Evolutionary conservation across 2,113 vertebrate genomes (phyloP), one percentile per base, ranked within the genome.

Genomic region (Petaurus breviceps): DNA sequence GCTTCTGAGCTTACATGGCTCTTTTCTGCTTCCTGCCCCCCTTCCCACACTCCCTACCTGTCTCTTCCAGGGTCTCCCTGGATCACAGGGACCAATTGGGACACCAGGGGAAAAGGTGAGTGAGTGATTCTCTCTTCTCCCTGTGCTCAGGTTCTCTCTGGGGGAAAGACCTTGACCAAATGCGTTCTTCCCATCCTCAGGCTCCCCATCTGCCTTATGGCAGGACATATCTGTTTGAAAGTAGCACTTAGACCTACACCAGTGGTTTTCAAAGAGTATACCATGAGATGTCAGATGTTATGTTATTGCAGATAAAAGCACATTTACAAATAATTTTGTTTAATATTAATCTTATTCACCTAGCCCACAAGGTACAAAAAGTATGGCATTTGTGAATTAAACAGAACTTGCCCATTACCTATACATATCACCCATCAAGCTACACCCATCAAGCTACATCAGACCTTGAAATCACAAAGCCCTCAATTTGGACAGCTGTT

Each of bases 31-130:
- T 84, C 52, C 61, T 95, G 11, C 43, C 8, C 3, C 46, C 51
- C 3, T 37, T 10, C 51, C 31, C 0, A 25, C 52, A 0, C 28
- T 43, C 28, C 84, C 0, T 53, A 26, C 10, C 0, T 0, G 24
- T 0, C 92, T 25, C 93, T 94, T 97, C 98, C 96, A 99, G 99
- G 99, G 99, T 57, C 98, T 99, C 90, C 98, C 99, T 0, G 99
- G 99, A 90, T 98, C 99, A 68, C 99, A 99, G 98, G 99, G 99
- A 91, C 98, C 97, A 31, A 99, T 99, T 0, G 99, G 99, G 92
- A 91, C 98, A 96, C 99, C 99, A 2, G 99, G 99, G 95, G 99
- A 99, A 96, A 99, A 99, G 99, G 99, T 99, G 97, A 98, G 98
- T 93, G 46, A 5, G 0, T 2, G 0, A 6, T 26, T 8, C 11